Evolutionary conservation across 2,113 vertebrate species (phyloP).

Genomic region (Alaudala cheleensis): DNA sequence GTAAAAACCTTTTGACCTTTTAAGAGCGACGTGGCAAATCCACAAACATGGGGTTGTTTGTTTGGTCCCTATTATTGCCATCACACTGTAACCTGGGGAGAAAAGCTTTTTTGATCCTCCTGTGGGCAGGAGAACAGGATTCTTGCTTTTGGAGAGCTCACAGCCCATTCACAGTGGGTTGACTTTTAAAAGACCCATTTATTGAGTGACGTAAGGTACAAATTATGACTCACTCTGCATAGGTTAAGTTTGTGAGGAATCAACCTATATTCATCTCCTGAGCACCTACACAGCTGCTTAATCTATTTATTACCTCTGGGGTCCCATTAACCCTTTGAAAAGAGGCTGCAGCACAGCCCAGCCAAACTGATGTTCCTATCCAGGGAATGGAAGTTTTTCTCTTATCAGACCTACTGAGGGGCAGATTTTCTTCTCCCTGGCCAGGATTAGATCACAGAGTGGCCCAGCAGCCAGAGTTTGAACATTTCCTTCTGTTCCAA

Average conservation of each 20-base stretch:
- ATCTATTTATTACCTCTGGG: slow-evolving; percentile 35
- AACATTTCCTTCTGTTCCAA: neutral
- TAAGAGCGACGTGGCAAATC: neutral
- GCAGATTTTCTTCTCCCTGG: neutral
- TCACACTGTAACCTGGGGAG: neutral
- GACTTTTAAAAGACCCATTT: slow-evolving; percentile 56
- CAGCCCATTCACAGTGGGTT: slow-evolving; percentile 42
- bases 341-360: neutral
- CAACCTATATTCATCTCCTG: slow-evolving; percentile 35
- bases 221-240: slow-evolving; percentile 59
- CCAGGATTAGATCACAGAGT: neutral
- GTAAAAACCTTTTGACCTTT: slow-evolving; percentile 24
- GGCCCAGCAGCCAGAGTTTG: neutral
- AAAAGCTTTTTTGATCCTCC: neutral
- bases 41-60: neutral
- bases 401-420: neutral
- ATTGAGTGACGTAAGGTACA: slow-evolving; percentile 42
- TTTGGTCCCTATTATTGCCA: neutral
- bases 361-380: neutral
- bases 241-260: slow-evolving; percentile 49
- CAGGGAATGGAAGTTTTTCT: neutral
- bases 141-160: neutral
- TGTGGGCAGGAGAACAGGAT: slow-evolving; percentile 21
- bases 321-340: slow-evolving; percentile 31
- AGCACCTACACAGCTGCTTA: slow-evolving; percentile 57